phyloP scores from a whole-genome alignment of 2,888 invertebrate genomes.

The Frankliniella intonsa region DNA sequence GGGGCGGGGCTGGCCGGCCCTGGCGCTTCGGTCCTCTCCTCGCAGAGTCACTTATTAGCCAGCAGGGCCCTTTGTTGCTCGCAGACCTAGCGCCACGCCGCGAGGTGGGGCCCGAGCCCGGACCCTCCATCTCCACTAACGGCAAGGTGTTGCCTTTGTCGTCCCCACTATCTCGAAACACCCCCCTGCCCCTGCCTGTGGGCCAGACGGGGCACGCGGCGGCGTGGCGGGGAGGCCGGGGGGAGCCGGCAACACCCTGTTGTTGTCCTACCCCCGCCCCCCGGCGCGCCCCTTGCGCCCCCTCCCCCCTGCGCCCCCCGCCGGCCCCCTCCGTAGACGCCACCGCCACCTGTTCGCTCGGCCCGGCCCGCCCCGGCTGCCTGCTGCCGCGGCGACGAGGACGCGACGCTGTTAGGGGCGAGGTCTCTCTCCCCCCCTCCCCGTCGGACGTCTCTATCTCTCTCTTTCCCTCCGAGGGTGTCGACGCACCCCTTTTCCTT shows the following conservation, averaged over 20 bases:
- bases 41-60: too few relatives aligned
- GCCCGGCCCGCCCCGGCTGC: not conserved
- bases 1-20: too few relatives aligned
- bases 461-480: not conserved
- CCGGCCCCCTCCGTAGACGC: not conserved
- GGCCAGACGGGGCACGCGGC: too few relatives aligned
- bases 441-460: not conserved
- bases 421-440: not conserved
- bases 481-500: not conserved
- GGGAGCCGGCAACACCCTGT: not conserved
- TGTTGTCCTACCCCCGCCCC: not conserved
- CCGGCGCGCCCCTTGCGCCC: not conserved
- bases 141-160: too few relatives aligned
- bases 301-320: not conserved
- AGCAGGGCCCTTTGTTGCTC: too few relatives aligned
- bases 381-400: not conserved
- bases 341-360: slow-evolving; percentile 21
- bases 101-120: too few relatives aligned
- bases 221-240: not conserved
- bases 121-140: too few relatives aligned
- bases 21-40: too few relatives aligned
- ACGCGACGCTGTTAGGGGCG: slow-evolving; percentile 22
- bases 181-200: too few relatives aligned
- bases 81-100: too few relatives aligned
- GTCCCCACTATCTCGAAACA: too few relatives aligned